These are phyloP conservation scores for Drosophila suboccidentalis DNA, from an alignment of 2,888 invertebrate species.

Conservation along the genomic window DNA sequence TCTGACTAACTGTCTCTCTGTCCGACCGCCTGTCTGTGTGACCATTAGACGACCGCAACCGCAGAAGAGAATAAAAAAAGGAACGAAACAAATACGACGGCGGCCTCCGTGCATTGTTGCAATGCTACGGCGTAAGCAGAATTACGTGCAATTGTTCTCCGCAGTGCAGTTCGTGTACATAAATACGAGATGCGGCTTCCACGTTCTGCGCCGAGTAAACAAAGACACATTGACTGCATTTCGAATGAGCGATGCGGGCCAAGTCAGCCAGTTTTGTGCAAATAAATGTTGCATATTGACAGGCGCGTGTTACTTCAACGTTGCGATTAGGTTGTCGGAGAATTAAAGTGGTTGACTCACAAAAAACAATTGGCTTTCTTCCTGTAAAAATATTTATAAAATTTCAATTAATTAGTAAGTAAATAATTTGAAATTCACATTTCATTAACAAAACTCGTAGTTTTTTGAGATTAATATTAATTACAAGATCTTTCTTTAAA, in stretches of 20 bases:
- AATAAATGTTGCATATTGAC: slow-evolving; percentile 50
- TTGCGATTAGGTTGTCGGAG: slow-evolving; percentile 21
- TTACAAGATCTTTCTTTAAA: too few relatives aligned
- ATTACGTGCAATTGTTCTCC: slow-evolving; percentile 83
- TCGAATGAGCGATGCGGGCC: slow-evolving; percentile 59
- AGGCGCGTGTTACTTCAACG: slow-evolving; percentile 20
- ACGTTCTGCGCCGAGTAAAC: slow-evolving; percentile 66
- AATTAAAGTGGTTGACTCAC: background rate
- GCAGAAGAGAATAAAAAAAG: slow-evolving; percentile 40
- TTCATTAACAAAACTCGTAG: too few relatives aligned
- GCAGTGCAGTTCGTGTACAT: slow-evolving; percentile 80
- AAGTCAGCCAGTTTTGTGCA: slow-evolving; percentile 47
- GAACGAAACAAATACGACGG: slow-evolving; percentile 60
- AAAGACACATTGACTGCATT: slow-evolving; percentile 79
- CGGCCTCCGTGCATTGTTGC: slow-evolving; percentile 58
- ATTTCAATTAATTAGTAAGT: too few relatives aligned
- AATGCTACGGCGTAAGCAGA: slow-evolving; percentile 77
- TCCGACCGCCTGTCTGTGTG: slow-evolving; percentile 6
- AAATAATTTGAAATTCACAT: too few relatives aligned
- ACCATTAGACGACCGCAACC: slow-evolving; percentile 67
- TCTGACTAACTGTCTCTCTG: slow-evolving; percentile 13
- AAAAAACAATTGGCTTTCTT: background rate
- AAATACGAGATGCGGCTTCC: slow-evolving; percentile 66
- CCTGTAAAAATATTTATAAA: background rate
- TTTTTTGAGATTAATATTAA: too few relatives aligned